Evolutionary conservation across 2,888 invertebrate genomes (phyloP), one percentile per base, ranked within the genome.

Genomic region (Endotricha flammealis): DNA sequence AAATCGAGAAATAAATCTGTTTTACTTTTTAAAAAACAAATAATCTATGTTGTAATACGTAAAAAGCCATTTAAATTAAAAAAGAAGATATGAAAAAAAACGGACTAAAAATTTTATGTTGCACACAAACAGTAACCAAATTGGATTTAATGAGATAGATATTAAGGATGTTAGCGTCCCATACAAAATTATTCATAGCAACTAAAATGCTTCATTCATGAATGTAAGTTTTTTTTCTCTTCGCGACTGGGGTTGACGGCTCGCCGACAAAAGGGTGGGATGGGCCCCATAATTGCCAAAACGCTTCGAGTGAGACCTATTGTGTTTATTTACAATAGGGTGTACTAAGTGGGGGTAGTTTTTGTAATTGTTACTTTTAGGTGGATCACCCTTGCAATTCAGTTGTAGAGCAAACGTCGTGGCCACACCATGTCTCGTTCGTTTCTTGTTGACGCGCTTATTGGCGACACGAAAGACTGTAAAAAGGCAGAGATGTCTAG

Each of bases 361-460:
- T 82, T 86, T 83, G 71, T 85, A 85, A 82, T 82, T 82, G 83
- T 83, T 77, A 78, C 80, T 79, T 72, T 63, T 50, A 49, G n/a
- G 60, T 62, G 61, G 53, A 57, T 63, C 70, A 63, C 74, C 74
- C 73, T 63, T 54, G 46, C 47, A 46, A 61, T 65, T 64, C 74
- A 86, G 85, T 86, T 51, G 64, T 52, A 52, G 51, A 57, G 53
- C 57, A 56, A 55, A 63, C 72, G 58, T 55, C 64, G 59, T 34
- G 50, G 53, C 46, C 46, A 42, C 35, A 41, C 38, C 20, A 94
- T 94, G 93, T 94, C 94, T 42, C 90, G 93, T 51, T 94, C 94
- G 48, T 95, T 95, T 64, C 73, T 94, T 38, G 93, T 95, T 62
- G 95, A 95, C 62, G 92, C 94, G 33, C 75, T 95, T 38, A 92